Conservation (phyloP, 1,140 invertebrate genomes). For the Papilio xuthus region DNA sequence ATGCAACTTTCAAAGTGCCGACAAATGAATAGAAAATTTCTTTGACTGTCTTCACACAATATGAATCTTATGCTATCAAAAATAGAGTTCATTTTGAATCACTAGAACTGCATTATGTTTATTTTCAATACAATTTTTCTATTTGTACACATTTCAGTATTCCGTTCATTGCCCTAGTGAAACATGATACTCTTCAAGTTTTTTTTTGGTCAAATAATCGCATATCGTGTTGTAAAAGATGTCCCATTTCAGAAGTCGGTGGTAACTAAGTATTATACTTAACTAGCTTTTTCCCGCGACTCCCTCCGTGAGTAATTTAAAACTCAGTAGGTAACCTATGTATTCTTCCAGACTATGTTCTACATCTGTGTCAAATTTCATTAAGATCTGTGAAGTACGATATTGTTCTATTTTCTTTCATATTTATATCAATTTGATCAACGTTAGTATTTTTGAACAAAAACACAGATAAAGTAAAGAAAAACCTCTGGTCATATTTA, state of each 20-base stretch:
- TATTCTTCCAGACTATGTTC: too few species aligned
- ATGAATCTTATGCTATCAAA: constrained; percentile 10
- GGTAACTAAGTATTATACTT: too few species aligned
- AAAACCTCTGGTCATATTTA: too few species aligned
- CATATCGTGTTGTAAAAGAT: background rate
- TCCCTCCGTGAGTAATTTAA: too few species aligned
- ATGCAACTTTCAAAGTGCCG: constrained; percentile 49
- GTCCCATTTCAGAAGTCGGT: too few species aligned
- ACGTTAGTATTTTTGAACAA: background rate
- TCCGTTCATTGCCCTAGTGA: constrained; percentile 33
- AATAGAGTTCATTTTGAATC: constrained; percentile 29
- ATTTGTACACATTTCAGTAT: constrained; percentile 32
- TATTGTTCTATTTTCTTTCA: too few species aligned
- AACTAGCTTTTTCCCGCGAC: too few species aligned
- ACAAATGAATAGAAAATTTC: constrained; percentile 45
- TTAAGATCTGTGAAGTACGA: too few species aligned
- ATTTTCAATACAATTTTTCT: constrained; percentile 27
- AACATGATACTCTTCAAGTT: constrained; percentile 21
- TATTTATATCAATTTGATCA: too few species aligned
- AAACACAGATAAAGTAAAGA: too few species aligned
- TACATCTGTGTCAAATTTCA: too few species aligned
- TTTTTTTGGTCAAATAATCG: background rate
- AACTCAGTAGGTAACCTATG: too few species aligned
- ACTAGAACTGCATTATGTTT: background rate
- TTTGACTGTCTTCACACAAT: background rate